Percentiles rank a stretch among this genome's conserved stretches.
These are phyloP conservation scores for Petrocephalus schoutedeni DNA, from an alignment of 2,797 vertebrate species.

Conservation along the genomic window DNA sequence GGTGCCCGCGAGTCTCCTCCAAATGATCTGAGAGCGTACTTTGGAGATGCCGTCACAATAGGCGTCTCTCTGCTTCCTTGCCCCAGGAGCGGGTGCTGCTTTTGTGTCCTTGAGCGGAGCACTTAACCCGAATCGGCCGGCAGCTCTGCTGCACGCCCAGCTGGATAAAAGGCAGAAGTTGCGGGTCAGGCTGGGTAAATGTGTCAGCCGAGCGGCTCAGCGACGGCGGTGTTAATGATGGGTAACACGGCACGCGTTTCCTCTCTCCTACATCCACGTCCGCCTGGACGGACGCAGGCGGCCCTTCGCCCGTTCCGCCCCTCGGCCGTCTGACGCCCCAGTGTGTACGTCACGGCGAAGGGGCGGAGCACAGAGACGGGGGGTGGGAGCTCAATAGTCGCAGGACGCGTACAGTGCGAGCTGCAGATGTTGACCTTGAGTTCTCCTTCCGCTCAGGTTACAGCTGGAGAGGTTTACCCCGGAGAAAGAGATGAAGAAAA, in stretches of 20 bases:
- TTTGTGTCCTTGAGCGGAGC: conserved; percentile 12
- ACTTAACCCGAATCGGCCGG: not conserved
- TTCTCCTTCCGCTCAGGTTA: not conserved
- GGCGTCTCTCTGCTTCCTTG: conserved; percentile 42
- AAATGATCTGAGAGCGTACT: not conserved
- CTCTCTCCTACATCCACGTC: not conserved
- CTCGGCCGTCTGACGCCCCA: not conserved
- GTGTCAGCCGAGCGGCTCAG: not conserved
- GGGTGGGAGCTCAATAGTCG: not conserved
- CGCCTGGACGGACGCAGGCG: not conserved
- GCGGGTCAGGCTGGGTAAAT: not conserved
- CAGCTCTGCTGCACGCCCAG: not conserved
- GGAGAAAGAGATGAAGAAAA: not conserved
- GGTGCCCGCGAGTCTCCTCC: not conserved
- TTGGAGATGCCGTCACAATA: not conserved
- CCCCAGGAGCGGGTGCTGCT: conserved; percentile 20
- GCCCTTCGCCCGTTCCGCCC: not conserved
- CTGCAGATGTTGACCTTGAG: not conserved
- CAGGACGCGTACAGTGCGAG: not conserved
- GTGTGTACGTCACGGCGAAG: not conserved
- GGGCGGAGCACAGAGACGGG: not conserved
- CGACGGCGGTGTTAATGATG: not conserved
- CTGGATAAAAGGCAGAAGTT: conserved; percentile 10
- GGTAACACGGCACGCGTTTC: not conserved
- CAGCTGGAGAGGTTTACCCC: not conserved